Conservation (phyloP, 2,888 invertebrate genomes). For the Calephelis perditalis region DNA sequence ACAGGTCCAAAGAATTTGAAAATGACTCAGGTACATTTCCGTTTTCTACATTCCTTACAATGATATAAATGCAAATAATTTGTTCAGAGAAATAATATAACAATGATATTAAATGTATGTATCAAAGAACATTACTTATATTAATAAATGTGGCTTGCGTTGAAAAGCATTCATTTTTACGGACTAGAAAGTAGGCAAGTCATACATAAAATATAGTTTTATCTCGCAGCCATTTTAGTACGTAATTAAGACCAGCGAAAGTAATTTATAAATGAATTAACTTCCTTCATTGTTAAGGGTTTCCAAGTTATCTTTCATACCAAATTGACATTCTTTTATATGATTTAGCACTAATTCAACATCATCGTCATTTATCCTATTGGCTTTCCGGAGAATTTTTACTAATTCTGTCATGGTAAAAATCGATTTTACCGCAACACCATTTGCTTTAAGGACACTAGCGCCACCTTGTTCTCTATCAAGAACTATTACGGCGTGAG, state of each 20-base stretch:
- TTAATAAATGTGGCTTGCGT: constrained; percentile 1
- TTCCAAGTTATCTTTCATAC: constrained; percentile 48
- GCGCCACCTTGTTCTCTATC: constrained; percentile 95
- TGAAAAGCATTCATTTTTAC: background rate
- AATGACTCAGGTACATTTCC: no score
- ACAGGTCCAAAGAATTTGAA: no score
- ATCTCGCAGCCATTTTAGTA: constrained; percentile 11
- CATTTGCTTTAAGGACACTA: constrained; percentile 82
- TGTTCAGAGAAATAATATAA: background rate
- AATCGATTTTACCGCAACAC: constrained; percentile 83
- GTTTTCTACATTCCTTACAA: no score
- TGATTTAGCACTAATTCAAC: constrained; percentile 57
- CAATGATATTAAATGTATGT: background rate
- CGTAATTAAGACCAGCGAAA: constrained; percentile 5
- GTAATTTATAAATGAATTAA: background rate
- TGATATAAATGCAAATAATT: no score
- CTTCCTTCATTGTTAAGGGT: constrained; percentile 11
- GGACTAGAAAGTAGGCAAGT: constrained; percentile 9
- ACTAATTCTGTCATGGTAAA: constrained; percentile 83
- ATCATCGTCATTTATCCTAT: constrained; percentile 77
- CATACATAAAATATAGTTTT: background rate
- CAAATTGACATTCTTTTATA: constrained; percentile 60
- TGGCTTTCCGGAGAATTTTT: constrained; percentile 79
- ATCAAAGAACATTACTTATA: background rate
- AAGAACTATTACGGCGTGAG: constrained; percentile 91